Evolutionary conservation across 2,797 vertebrate genomes (phyloP).

Genomic region (Petrocephalus sullivani): DNA sequence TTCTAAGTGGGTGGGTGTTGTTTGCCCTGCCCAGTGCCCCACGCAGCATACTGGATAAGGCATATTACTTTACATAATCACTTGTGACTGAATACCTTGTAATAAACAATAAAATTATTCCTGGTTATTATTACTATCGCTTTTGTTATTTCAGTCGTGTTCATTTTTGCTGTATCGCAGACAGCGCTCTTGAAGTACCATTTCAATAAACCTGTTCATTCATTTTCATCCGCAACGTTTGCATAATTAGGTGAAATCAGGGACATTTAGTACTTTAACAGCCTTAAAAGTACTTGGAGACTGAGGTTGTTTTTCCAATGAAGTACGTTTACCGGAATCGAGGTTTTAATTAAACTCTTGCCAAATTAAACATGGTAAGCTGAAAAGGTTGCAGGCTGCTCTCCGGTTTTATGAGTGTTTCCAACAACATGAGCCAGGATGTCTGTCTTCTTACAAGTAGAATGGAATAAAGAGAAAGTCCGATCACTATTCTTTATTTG

Average conservation of each 20-base stretch:
- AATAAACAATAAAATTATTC: not conserved
- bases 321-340: not conserved
- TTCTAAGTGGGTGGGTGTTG: not conserved
- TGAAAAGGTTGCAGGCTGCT: not conserved
- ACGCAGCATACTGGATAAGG: not conserved
- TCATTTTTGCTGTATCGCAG: not conserved
- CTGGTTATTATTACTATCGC: not conserved
- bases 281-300: not conserved
- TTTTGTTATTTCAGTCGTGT: not conserved
- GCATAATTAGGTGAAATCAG: not conserved
- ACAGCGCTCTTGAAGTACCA: not conserved
- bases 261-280: not conserved
- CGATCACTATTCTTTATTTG: not conserved
- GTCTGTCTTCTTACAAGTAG: not conserved
- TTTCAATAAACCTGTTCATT: not conserved
- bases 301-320: not conserved
- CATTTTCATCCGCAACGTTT: not conserved
- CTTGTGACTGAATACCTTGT: not conserved
- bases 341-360: not conserved
- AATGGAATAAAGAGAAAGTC: not conserved
- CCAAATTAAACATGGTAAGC: not conserved
- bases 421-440: not conserved
- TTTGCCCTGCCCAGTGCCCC: not conserved
- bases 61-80: not conserved
- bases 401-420: not conserved